These are phyloP conservation scores for Grallaria varia DNA, from an alignment of 2,113 vertebrate species.

Conservation along the genomic window DNA sequence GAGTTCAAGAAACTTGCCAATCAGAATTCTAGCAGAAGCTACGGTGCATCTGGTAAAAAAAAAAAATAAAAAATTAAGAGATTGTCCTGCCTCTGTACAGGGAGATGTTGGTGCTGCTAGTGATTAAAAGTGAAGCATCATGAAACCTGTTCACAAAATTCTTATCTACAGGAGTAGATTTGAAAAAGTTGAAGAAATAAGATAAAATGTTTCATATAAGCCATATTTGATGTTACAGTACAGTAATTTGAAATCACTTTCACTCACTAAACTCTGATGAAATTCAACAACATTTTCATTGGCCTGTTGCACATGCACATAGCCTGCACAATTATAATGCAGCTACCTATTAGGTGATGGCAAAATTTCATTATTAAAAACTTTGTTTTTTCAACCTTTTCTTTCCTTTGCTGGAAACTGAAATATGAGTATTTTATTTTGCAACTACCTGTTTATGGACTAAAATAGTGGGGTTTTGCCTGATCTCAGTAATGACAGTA, in stretches of 20 bases:
- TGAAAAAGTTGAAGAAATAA: not conserved
- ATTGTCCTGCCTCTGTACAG: not conserved
- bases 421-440: not conserved
- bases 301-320: not conserved
- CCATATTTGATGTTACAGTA: not conserved
- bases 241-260: not conserved
- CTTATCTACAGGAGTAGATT: not conserved
- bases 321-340: not conserved
- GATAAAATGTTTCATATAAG: not conserved
- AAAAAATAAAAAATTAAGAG: not conserved
- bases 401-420: not conserved
- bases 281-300: not conserved
- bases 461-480: not conserved
- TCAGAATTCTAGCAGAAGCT: constrained; percentile 93
- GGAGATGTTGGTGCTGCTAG: not conserved
- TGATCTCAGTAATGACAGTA: not conserved
- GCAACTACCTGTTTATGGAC: not conserved
- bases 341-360: not conserved
- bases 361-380: not conserved
- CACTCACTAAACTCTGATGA: not conserved
- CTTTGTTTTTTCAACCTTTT: not conserved
- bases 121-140: not conserved
- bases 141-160: not conserved
- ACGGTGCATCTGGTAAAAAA: constrained; percentile 83
- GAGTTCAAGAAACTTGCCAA: constrained; percentile 98